Base-by-base conservation (phyloP, 53 echinoderm and acorn worm species). In the Stichopus horrens region DNA sequence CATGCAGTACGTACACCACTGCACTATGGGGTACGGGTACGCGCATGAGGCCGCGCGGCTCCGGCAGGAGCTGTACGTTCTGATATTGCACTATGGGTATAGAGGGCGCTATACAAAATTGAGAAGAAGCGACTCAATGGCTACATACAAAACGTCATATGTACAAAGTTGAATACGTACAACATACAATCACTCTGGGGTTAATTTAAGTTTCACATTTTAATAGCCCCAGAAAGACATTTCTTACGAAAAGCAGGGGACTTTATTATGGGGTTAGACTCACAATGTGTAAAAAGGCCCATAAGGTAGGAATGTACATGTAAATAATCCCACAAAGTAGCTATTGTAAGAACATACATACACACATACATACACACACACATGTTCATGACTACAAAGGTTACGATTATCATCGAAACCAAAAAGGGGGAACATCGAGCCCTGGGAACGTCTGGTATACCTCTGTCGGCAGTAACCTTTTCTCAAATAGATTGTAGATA, bases 141-240 rank as follows among this genome's bases (percentile, higher is more conserved):
- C 13, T 53, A 77, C 53, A 77, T 77, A 77, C 77, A 77, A 37
- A 77, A 16, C 52, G 77, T 16, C 77, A 77, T 54, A 77, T 77
- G 52, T 14, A 77, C 52, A 77, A 77, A 53, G 19, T 76, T 76
- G 76, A 76, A 73, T 76, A 76, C 23, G 76, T 76, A 76, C 76
- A 76, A 77, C 10, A 77, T 77, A 77, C 77, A 77, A 18, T 53
- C 52, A 13, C 77, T 77, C 54, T 77, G 77, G 77, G 77, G 77
- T 16, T 77, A 7, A 37, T 77, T 77, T 7, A 10, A 53, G 52
- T 54, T 77, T 77, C 77, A 77, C 54, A 52, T 22, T 53, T 52
- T 16, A 52, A 77, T 53, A 54, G 54, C 54, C 77, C 13, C 77
- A 77, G 77, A 77, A 77, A 37, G 53, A 5, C 77, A 18, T 77